phyloP scores from a whole-genome alignment of 2,113 vertebrate species.

The Numida meleagris region DNA sequence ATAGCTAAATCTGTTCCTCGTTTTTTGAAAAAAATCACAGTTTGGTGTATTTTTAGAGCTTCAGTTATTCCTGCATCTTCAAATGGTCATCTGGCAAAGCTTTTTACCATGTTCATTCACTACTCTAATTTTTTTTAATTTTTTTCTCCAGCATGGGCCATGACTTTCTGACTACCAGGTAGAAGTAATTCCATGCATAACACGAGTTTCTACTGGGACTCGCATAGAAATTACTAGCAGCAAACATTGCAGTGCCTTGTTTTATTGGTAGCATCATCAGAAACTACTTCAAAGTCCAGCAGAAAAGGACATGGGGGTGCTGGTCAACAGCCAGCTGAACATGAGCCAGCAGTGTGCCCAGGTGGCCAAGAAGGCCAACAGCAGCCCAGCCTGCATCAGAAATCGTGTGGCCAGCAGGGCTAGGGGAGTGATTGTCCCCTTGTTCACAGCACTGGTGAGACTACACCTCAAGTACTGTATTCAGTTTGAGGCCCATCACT shows the following conservation, averaged over 20 bases:
- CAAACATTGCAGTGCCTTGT: fast-evolving
- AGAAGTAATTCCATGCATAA: neutral
- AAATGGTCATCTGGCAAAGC: neutral
- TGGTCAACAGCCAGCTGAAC: neutral
- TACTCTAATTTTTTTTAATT: neutral
- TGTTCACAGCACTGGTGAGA: neutral
- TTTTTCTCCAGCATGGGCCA: neutral
- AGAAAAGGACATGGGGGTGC: neutral
- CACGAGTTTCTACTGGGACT: neutral
- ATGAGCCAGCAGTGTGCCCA: neutral
- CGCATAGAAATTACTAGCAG: neutral
- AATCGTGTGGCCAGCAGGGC: neutral
- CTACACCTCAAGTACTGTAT: neutral
- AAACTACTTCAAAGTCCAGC: neutral
- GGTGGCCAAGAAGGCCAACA: neutral
- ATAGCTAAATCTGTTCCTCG: neutral
- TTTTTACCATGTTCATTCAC: fast-evolving
- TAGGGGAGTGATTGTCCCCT: neutral
- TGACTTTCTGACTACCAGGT: neutral
- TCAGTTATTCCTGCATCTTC: neutral
- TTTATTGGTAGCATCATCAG: neutral
- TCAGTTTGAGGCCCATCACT: neutral
- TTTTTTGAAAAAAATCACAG: neutral
- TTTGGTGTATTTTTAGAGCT: neutral
- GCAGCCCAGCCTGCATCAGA: neutral